Conservation (phyloP, 23 tunicate species). For the Styela clava region DNA sequence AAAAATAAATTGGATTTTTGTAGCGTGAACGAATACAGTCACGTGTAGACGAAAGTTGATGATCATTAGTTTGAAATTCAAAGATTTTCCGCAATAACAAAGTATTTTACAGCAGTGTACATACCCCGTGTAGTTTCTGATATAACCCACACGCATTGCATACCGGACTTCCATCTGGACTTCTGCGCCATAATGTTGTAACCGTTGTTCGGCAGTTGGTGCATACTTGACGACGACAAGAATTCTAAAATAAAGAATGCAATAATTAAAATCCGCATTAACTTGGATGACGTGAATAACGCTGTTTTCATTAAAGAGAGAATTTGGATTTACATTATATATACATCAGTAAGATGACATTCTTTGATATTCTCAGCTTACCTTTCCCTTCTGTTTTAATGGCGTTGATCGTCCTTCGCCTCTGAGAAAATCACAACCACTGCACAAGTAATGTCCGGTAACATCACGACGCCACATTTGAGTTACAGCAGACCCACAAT, state of each 20-base stretch:
- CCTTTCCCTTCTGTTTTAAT: slow-evolving; percentile 47
- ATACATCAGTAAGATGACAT: too few relatives aligned
- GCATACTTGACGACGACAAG: slow-evolving; percentile 67
- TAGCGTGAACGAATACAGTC: too few relatives aligned
- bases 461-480: slow-evolving; percentile 47
- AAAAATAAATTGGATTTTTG: too few relatives aligned
- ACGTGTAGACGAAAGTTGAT: too few relatives aligned
- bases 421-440: slow-evolving; percentile 45
- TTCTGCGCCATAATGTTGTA: slow-evolving; percentile 92
- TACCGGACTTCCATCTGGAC: slow-evolving; percentile 92
- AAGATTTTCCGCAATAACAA: too few relatives aligned
- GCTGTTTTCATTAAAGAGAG: too few relatives aligned
- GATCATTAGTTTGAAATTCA: too few relatives aligned
- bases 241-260: not conserved
- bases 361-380: too few relatives aligned
- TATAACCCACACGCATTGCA: slow-evolving; percentile 96
- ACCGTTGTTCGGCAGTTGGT: slow-evolving; percentile 84
- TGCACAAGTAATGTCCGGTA: slow-evolving; percentile 38
- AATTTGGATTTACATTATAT: too few relatives aligned
- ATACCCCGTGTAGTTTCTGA: slow-evolving; percentile 91
- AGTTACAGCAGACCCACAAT: slow-evolving; percentile 33
- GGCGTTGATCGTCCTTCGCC: slow-evolving; percentile 34
- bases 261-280: not conserved
- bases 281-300: too few relatives aligned
- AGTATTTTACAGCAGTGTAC: too few relatives aligned